These are phyloP conservation scores for Polyodon spathula DNA, from an alignment of 2,113 vertebrate genomes.

Conservation along the genomic window DNA sequence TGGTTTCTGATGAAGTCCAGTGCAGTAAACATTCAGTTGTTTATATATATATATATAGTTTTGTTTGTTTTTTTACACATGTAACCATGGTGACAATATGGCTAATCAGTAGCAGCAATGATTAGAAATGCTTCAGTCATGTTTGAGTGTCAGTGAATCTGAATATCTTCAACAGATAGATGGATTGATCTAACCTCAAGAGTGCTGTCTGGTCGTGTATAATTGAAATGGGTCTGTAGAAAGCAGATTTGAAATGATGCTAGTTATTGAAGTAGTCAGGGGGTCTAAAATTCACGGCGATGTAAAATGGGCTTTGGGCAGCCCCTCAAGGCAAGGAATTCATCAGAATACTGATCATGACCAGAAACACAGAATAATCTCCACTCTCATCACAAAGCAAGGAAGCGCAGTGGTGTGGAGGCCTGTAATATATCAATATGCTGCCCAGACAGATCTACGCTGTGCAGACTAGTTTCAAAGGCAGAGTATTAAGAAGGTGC, in stretches of 20 bases:
- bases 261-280: conserved; percentile 46
- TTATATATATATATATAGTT: too few species aligned
- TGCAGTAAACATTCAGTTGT: too few species aligned
- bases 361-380: conserved; percentile 2
- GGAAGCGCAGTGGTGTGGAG: too few species aligned
- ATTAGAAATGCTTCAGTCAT: not conserved
- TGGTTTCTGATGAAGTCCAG: too few species aligned
- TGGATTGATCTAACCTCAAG: not conserved
- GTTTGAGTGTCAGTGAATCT: conserved; percentile 10
- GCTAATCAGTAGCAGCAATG: not conserved
- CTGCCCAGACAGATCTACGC: too few species aligned
- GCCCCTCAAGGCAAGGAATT: conserved; percentile 23
- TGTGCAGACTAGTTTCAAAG: too few species aligned
- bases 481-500: too few species aligned
- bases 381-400: too few species aligned
- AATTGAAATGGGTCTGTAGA: not conserved
- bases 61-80: too few species aligned
- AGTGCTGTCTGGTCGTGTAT: not conserved
- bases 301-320: conserved; percentile 39
- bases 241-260: conserved; percentile 26
- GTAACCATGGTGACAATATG: not conserved
- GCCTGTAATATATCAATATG: too few species aligned
- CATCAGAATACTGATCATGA: conserved; percentile 19
- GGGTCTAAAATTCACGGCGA: conserved; percentile 32
- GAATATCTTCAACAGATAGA: not conserved